Evolutionary conservation across 2,888 invertebrate species (phyloP).

Genomic region (Hirtodrosophila trivittata): DNA sequence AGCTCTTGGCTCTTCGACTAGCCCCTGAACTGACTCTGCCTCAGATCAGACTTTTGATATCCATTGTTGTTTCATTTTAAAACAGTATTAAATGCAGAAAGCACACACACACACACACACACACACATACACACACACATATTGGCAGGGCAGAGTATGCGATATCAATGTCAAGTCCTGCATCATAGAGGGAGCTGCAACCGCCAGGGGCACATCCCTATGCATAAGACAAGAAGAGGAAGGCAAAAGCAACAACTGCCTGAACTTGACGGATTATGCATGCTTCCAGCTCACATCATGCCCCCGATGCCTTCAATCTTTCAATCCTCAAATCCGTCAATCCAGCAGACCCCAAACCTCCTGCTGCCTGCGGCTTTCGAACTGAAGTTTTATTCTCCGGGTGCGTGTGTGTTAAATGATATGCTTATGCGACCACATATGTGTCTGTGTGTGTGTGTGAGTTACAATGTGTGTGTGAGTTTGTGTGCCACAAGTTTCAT

Average conservation of each 20-base stretch:
- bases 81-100: constrained; percentile 54
- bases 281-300: constrained; percentile 14
- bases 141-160: constrained; percentile 26
- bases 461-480: constrained; percentile 11
- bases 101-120: constrained; percentile 16
- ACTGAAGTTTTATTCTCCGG: constrained; percentile 46
- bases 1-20: constrained; percentile 25
- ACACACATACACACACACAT: constrained; percentile 12
- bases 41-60: constrained; percentile 25
- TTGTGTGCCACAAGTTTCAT: constrained; percentile 29
- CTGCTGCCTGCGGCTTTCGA: constrained; percentile 17
- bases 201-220: constrained; percentile 41
- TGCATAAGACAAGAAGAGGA: constrained; percentile 28
- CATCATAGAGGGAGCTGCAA: constrained; percentile 41
- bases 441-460: constrained; percentile 12
- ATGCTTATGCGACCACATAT: constrained; percentile 34
- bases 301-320: background rate
- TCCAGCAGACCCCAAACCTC: background rate
- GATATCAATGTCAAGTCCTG: constrained; percentile 59
- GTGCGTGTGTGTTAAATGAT: constrained; percentile 54
- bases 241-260: constrained; percentile 21
- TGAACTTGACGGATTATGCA: constrained; percentile 40
- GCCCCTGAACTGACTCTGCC: constrained; percentile 9
- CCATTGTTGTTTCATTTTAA: constrained; percentile 54
- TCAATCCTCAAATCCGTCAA: background rate